Conservation (phyloP, 2,888 invertebrate species). For the Amiota communis region DNA sequence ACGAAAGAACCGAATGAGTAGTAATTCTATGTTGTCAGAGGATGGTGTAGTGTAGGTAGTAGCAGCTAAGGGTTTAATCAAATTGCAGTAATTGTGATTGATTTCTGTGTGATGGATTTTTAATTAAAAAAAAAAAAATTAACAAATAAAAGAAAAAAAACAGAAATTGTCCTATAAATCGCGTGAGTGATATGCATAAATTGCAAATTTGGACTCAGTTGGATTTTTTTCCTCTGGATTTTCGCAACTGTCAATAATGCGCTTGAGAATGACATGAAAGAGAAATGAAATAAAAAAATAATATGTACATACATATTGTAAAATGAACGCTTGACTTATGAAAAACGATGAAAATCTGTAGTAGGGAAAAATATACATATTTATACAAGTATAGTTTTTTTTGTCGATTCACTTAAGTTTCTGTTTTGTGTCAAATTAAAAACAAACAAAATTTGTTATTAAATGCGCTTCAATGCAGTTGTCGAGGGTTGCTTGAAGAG, state of each 20-base stretch:
- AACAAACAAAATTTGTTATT: constrained; percentile 58
- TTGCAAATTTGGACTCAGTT: constrained; percentile 26
- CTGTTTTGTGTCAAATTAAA: constrained; percentile 52
- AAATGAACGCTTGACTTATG: neutral
- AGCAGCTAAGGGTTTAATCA: constrained; percentile 4
- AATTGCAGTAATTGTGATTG: constrained; percentile 59
- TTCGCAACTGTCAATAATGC: constrained; percentile 17
- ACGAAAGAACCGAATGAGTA: neutral
- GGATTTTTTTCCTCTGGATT: neutral
- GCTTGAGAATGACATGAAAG: neutral
- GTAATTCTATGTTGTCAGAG: neutral
- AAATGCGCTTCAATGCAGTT: constrained; percentile 42
- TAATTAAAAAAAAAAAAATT: constrained; percentile 53
- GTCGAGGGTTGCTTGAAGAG: constrained; percentile 7
- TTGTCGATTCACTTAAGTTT: constrained; percentile 5
- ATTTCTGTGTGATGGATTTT: constrained; percentile 60
- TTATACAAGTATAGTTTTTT: neutral
- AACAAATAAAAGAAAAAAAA: neutral
- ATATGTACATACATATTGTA: no score
- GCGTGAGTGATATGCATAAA: constrained; percentile 51
- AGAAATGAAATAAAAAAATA: neutral
- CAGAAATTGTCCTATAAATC: constrained; percentile 21
- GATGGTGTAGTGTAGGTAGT: neutral
- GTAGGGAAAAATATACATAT: no score
- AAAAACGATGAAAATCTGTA: constrained; percentile 7